Evolutionary conservation across 2,797 vertebrate species (phyloP).

Genomic region (Aphelocoma californica): DNA sequence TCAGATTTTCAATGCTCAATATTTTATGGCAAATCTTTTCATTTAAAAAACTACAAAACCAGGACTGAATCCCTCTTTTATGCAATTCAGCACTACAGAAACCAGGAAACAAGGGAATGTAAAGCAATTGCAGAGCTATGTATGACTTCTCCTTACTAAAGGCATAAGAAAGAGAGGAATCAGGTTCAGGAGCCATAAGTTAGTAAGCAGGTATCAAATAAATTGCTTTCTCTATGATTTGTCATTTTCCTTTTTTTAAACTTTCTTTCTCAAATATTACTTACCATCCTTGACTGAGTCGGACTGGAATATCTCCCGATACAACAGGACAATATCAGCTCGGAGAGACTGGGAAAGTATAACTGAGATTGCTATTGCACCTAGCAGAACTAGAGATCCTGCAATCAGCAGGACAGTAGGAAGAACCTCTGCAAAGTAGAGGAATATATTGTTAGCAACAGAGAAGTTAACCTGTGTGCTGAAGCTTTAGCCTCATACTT

Average conservation of each 20-base stretch:
- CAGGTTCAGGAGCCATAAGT: not conserved
- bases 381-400: conserved; percentile 40
- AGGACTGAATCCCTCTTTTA: not conserved
- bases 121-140: not conserved
- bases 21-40: not conserved
- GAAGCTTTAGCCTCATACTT: not conserved
- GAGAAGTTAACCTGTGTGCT: not conserved
- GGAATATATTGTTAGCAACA: not conserved
- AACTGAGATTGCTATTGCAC: conserved; percentile 18
- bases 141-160: not conserved
- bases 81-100: not conserved
- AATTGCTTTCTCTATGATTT: not conserved
- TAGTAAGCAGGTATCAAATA: not conserved
- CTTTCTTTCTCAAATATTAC: not conserved
- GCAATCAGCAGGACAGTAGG: not conserved
- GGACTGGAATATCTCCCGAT: conserved; percentile 53
- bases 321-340: conserved; percentile 73
- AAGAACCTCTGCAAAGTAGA: conserved; percentile 56
- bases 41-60: not conserved
- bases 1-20: not conserved
- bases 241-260: not conserved
- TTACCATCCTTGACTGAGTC: conserved; percentile 68
- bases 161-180: not conserved
- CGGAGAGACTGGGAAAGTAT: conserved; percentile 65
- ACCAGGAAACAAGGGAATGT: not conserved